Evolutionary conservation across 1,140 invertebrate species (phyloP).

Genomic region (Hypothenemus hampei): DNA sequence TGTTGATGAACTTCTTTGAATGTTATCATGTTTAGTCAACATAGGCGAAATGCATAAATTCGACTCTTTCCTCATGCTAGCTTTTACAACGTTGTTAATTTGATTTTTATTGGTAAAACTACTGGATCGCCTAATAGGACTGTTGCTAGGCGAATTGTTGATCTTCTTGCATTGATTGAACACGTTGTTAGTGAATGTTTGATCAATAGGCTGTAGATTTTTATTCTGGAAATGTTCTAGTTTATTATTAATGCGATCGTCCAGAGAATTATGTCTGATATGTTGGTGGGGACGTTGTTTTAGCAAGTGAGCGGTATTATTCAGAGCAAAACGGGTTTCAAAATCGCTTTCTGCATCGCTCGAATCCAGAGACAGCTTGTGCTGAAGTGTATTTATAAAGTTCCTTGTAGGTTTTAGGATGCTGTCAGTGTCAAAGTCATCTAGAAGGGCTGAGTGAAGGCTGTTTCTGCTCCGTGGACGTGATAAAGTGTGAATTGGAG

Average conservation of each 20-base stretch:
- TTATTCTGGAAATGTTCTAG: constrained; percentile 45
- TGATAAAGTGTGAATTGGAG: constrained; percentile 52
- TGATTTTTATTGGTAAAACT: constrained; percentile 44
- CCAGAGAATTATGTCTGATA: constrained; percentile 50
- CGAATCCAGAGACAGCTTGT: constrained; percentile 47
- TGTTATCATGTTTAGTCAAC: constrained; percentile 33
- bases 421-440: constrained; percentile 56
- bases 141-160: constrained; percentile 45
- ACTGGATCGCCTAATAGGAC: constrained; percentile 42
- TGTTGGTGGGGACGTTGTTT: constrained; percentile 44
- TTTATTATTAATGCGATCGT: constrained; percentile 45
- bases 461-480: constrained; percentile 50
- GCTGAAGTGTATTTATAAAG: constrained; percentile 61
- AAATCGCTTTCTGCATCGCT: constrained; percentile 40
- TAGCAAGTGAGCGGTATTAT: constrained; percentile 42
- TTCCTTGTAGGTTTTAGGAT: constrained; percentile 63
- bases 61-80: constrained; percentile 31
- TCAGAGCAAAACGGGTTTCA: constrained; percentile 36
- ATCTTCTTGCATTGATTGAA: constrained; percentile 46
- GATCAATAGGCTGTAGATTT: constrained; percentile 44
- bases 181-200: constrained; percentile 42
- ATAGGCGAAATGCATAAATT: constrained; percentile 38
- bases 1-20: constrained; percentile 42
- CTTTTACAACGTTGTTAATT: constrained; percentile 34
- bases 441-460: constrained; percentile 45